Conservation (phyloP, 2,797 vertebrate species). For the Mus caroli region DNA sequence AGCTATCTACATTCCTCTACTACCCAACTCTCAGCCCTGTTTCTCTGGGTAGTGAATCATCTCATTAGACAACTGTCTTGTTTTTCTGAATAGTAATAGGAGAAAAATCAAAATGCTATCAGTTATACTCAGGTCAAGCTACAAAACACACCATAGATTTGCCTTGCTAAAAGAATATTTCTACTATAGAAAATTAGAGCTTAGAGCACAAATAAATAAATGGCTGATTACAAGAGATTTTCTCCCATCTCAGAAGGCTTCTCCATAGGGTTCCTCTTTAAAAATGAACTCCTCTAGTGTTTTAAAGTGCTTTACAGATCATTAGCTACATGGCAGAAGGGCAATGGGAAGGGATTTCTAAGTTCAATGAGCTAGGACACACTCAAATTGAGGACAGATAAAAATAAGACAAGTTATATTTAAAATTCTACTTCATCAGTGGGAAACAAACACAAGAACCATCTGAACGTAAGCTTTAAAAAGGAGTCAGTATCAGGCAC, state of each 20-base stretch:
- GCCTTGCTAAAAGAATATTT: not conserved
- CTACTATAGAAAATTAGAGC: constrained; percentile 37
- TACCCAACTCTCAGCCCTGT: not conserved
- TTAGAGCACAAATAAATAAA: constrained; percentile 71
- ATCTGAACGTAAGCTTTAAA: constrained; percentile 54
- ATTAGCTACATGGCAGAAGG: constrained; percentile 74
- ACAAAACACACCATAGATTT: constrained; percentile 17
- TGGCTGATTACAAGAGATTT: constrained; percentile 69
- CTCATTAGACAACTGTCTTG: not conserved
- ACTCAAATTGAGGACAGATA: constrained; percentile 70
- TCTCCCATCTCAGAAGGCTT: constrained; percentile 67
- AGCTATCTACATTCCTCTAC: not conserved
- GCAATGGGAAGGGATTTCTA: constrained; percentile 72
- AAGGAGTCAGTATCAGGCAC: not conserved
- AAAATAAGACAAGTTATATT: constrained; percentile 74
- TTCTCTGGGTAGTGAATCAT: not conserved
- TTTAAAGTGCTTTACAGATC: constrained; percentile 79
- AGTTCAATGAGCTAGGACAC: constrained; percentile 67
- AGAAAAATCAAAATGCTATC: not conserved
- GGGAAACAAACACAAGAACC: not conserved
- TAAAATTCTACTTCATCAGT: constrained; percentile 69
- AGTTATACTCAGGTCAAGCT: constrained; percentile 25
- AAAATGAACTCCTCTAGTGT: constrained; percentile 68
- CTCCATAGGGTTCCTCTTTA: constrained; percentile 68
- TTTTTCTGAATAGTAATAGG: not conserved